Base-by-base conservation (phyloP, 2,888 invertebrate genomes). In the Coelogynopora nodosa region DNA sequence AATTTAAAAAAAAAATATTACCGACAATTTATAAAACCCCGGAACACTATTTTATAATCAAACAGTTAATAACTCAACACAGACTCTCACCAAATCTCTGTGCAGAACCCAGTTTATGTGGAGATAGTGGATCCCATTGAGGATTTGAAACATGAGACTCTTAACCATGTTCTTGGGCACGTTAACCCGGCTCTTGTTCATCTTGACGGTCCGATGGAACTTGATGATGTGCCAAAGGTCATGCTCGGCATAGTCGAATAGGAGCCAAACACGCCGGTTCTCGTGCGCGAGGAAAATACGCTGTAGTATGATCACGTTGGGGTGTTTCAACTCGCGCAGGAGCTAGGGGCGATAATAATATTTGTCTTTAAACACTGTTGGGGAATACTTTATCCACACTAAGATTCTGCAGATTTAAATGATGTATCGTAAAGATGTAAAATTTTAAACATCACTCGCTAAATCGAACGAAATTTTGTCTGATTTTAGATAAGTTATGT, bases 181-280 rank as follows among this genome's bases (percentile, higher is more conserved):
- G 94, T 96, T 95, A 23, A 98, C 96, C 87, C 96, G 95, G 90
- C 97, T 97, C 91, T 98, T 98, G 90, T 96, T 97, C 2, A 97
- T 97, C 92, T 98, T 98, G 0, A 98, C 97, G 86, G 97, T 97
- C 90, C 99, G 94, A 91, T 99, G 98, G 91, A 96, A 98, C 93
- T 99, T 99, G 84, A 99, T 99, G 30, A 99, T 99, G 91, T 99
- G 98, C 99, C 98, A 99, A 87, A 99, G 93, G 93, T 99, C 99
- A 93, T 99, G 98, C 93, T 99, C 98, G 0, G 98, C 98, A 93
- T 97, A 99, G 91, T 99, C 98, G 93, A 98, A 97, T 10, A 99
- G 93, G 67, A 98, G 93, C 95, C 97, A 99, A 0, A 98, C 98
- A 94, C 98, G 97, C 67, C 98, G 94, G 90, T 98, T 98, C 90